Evolutionary conservation across 2,797 vertebrate genomes (phyloP).

Genomic region (Rhinoraja longicauda): DNA sequence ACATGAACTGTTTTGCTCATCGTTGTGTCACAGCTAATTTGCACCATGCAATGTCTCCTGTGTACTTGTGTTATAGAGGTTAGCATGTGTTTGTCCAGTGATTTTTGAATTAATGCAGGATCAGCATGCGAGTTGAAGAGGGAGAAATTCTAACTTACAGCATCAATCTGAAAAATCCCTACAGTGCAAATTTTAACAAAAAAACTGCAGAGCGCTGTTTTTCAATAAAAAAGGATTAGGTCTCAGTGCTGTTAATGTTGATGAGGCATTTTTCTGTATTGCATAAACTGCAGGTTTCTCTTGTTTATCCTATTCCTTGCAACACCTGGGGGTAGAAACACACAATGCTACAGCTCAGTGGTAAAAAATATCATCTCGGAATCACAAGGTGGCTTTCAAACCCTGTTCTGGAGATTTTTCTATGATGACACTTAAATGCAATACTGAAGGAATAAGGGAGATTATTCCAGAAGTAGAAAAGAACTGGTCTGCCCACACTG

Average conservation of each 20-base stretch:
- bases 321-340: neutral
- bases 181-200: neutral
- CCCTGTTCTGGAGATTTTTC: neutral
- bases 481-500: no score
- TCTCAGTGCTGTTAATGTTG: neutral
- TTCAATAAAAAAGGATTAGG: neutral
- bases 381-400: neutral
- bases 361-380: neutral
- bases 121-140: neutral
- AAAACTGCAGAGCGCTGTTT: neutral
- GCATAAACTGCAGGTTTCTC: neutral
- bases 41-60: neutral
- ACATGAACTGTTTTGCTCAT: neutral
- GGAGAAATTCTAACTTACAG: neutral
- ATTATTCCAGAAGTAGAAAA: no score
- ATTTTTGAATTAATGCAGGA: neutral
- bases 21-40: neutral
- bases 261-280: neutral
- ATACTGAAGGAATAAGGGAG: no score
- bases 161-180: neutral
- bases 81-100: neutral
- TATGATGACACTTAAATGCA: no score
- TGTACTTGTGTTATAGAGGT: neutral
- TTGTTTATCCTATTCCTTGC: neutral
- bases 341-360: neutral